Evolutionary conservation across 2,888 invertebrate species (phyloP), one percentile per base, ranked within the genome.

Genomic region (Thera obeliscata): DNA sequence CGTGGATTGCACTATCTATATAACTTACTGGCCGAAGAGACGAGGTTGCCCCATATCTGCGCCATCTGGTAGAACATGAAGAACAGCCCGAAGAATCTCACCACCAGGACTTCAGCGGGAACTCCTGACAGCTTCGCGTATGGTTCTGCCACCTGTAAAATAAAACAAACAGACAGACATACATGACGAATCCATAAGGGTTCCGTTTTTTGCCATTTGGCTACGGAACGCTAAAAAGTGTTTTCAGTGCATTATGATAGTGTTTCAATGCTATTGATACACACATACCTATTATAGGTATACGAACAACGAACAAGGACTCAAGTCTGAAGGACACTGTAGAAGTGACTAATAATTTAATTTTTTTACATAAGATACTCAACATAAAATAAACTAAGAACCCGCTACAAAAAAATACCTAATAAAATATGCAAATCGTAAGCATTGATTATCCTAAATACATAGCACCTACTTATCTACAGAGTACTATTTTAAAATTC

Each of bases 1-100:
- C 6, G 2, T 8, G 50, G 2, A 33, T 2, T 33, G 33, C n/a
- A n/a, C n/a, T n/a, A n/a, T n/a, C n/a, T n/a, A n/a, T n/a, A 3
- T 57, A 64, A 86, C 94, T 91, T 86, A 97, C 97, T 96, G 72
- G 97, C 95, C 0, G 98, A 98, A 36, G 98, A 98, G 70, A 98
- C 96, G 7, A 98, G 95, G 87, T 98, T 98, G 0, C 98, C 98
- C 97, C 98, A 97, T 57, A 98, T 97, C 93, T 98, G 97, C n/a
- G 98, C 97, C 94, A 98, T 96, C 87, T 98, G 98, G 87, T 98
- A 98, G 86, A 98, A 97, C 96, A 98, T 97, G 94, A 98, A 99
- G 94, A 99, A 99, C 5, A 98, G 94, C 0, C 99, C 99, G 85
- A 99, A 99, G 91, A 98, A 98, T 77, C 97, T 94, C 8, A 98